Percentiles rank a stretch among this genome's conserved stretches.
Conservation (phyloP, 2,888 invertebrate genomes). For the Gortyna flavago region DNA sequence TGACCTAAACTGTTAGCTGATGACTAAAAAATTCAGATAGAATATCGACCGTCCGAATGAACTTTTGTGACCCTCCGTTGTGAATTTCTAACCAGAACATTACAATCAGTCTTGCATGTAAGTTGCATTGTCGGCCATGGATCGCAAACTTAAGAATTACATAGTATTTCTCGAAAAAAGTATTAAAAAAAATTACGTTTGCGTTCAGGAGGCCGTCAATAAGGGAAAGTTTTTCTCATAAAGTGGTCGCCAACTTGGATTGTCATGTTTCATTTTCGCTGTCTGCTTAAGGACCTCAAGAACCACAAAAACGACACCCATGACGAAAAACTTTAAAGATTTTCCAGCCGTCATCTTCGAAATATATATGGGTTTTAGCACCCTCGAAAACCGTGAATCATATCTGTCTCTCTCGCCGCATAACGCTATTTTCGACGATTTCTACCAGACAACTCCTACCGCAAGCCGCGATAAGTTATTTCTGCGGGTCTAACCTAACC, state of each 20-base stretch:
- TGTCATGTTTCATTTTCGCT: neutral
- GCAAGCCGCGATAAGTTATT: too few relatives aligned
- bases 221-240: too few relatives aligned
- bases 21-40: constrained; percentile 9
- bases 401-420: too few relatives aligned
- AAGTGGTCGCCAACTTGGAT: neutral
- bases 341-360: too few relatives aligned
- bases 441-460: too few relatives aligned
- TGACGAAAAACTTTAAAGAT: too few relatives aligned
- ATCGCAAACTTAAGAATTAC: neutral
- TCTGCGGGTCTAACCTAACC: too few relatives aligned
- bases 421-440: too few relatives aligned
- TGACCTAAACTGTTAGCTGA: neutral
- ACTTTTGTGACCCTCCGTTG: neutral
- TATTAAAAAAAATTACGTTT: neutral
- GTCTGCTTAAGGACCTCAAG: neutral
- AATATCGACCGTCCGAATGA: constrained; percentile 4
- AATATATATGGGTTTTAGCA: too few relatives aligned
- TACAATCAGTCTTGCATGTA: neutral
- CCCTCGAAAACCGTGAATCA: too few relatives aligned
- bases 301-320: neutral
- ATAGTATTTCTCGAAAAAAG: neutral
- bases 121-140: neutral
- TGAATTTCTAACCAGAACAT: neutral
- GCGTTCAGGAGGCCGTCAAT: too few relatives aligned